phyloP scores from a whole-genome alignment of 1,140 invertebrate species.

The Eumeta japonica region DNA sequence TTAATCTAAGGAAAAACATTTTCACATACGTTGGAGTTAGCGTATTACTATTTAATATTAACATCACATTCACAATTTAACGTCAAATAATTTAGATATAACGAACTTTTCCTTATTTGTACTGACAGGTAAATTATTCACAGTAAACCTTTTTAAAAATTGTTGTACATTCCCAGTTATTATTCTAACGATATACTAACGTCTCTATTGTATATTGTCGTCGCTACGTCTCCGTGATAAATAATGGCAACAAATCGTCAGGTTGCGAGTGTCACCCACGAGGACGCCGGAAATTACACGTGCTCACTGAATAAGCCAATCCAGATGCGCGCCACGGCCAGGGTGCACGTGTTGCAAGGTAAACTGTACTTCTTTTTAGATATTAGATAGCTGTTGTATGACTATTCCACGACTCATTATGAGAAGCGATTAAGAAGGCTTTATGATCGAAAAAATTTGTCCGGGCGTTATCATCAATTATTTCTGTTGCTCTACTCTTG shows the following conservation, averaged over 20 bases:
- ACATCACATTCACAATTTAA: background rate
- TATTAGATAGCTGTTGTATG: too few relatives aligned
- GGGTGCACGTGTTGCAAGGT: constrained; percentile 50
- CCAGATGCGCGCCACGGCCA: constrained; percentile 30
- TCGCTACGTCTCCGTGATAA: too few relatives aligned
- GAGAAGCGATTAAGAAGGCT: too few relatives aligned
- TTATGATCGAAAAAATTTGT: too few relatives aligned
- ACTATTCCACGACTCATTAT: too few relatives aligned
- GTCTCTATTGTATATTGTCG: constrained; percentile 7
- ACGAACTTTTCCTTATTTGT: constrained; percentile 36
- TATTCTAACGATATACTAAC: constrained; percentile 3
- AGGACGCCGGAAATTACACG: constrained; percentile 49
- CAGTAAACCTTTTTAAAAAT: background rate
- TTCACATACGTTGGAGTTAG: too few relatives aligned
- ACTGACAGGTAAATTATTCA: constrained; percentile 10
- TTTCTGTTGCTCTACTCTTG: too few relatives aligned
- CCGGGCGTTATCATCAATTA: too few relatives aligned
- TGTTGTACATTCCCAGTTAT: background rate
- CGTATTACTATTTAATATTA: too few relatives aligned
- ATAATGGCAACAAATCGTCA: too few relatives aligned
- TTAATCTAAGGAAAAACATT: too few relatives aligned
- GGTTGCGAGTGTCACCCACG: constrained; percentile 36
- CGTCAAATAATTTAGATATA: constrained; percentile 14
- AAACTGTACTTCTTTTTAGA: too few relatives aligned
- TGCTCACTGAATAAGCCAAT: constrained; percentile 35